phyloP scores from a whole-genome alignment of 2,888 invertebrate species.

The Elmis aenea region DNA sequence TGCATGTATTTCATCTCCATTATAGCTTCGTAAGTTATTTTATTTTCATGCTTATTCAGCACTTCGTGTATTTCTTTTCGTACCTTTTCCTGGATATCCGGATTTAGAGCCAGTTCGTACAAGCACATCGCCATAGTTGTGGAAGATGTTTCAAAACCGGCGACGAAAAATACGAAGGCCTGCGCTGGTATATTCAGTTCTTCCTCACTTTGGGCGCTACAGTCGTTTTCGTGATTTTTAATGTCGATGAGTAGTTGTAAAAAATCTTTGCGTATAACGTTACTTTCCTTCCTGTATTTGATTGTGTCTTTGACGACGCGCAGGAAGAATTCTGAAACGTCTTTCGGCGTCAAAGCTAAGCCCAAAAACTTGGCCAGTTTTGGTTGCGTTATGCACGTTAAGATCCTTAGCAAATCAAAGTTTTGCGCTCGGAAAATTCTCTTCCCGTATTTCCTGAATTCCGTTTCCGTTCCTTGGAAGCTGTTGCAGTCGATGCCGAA shows the following conservation, averaged over 20 bases:
- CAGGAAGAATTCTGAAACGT: slow-evolving; percentile 43
- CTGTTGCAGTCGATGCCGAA: slow-evolving; percentile 58
- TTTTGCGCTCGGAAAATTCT: too few species aligned
- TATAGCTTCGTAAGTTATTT: slow-evolving; percentile 48
- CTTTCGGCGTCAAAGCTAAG: neutral
- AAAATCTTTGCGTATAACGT: slow-evolving; percentile 51
- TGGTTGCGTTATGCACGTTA: slow-evolving; percentile 4
- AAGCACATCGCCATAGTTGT: slow-evolving; percentile 45
- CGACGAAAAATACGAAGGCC: slow-evolving; percentile 32
- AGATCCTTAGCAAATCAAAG: too few species aligned
- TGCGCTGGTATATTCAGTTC: slow-evolving; percentile 29
- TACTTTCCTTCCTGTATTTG: slow-evolving; percentile 44
- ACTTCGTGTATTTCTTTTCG: slow-evolving; percentile 44
- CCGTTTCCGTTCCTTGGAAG: slow-evolving; percentile 49
- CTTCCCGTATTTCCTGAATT: slow-evolving; percentile 41
- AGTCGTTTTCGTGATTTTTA: slow-evolving; percentile 21
- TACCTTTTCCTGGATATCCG: slow-evolving; percentile 44
- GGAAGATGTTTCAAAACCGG: slow-evolving; percentile 43
- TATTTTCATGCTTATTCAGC: slow-evolving; percentile 38
- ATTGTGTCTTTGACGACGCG: slow-evolving; percentile 45
- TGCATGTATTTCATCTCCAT: too few species aligned
- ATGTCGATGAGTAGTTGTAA: slow-evolving; percentile 51
- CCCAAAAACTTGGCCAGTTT: neutral
- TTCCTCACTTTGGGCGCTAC: slow-evolving; percentile 9
- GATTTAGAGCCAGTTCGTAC: slow-evolving; percentile 49